Conservation (phyloP, 2,888 invertebrate species). For the Euspilapteryx auroguttella region DNA sequence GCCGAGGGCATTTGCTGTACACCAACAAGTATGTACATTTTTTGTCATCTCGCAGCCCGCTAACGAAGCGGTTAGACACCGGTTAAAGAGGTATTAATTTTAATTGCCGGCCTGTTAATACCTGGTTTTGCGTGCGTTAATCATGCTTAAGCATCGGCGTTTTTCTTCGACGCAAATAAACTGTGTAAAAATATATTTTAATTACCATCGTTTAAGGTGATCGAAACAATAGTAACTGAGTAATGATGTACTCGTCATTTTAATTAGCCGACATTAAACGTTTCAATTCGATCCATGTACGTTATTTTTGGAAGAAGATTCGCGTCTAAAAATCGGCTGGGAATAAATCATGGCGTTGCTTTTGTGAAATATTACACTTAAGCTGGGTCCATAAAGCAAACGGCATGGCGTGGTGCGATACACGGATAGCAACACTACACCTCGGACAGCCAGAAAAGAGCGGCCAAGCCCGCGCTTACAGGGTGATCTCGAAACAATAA, state of each 20-base stretch:
- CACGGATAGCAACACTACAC: constrained; percentile 55
- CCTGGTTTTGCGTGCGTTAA: constrained; percentile 1
- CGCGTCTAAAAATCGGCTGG: constrained; percentile 9
- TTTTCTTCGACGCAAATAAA: not conserved
- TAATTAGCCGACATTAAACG: too few species aligned
- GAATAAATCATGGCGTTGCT: constrained; percentile 59
- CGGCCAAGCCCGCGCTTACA: constrained; percentile 16
- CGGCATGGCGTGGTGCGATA: constrained; percentile 54
- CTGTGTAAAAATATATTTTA: not conserved
- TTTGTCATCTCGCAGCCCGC: constrained; percentile 9
- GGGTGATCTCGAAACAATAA: constrained; percentile 19
- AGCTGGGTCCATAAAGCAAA: constrained; percentile 60
- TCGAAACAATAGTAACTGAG: too few species aligned
- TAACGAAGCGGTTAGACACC: constrained; percentile 13
- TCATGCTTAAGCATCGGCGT: not conserved
- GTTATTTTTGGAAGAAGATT: too few species aligned
- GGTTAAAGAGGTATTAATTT: constrained; percentile 7
- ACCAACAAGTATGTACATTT: constrained; percentile 8
- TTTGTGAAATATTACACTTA: constrained; percentile 57
- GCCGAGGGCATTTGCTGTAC: constrained; percentile 14
- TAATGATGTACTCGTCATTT: too few species aligned
- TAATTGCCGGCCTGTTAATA: constrained; percentile 7
- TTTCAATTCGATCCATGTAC: too few species aligned
- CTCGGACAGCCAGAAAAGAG: constrained; percentile 44
- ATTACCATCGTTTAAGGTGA: too few species aligned